Base-by-base conservation (phyloP, 2,888 invertebrate species). In the Hyposoter dolosus region DNA sequence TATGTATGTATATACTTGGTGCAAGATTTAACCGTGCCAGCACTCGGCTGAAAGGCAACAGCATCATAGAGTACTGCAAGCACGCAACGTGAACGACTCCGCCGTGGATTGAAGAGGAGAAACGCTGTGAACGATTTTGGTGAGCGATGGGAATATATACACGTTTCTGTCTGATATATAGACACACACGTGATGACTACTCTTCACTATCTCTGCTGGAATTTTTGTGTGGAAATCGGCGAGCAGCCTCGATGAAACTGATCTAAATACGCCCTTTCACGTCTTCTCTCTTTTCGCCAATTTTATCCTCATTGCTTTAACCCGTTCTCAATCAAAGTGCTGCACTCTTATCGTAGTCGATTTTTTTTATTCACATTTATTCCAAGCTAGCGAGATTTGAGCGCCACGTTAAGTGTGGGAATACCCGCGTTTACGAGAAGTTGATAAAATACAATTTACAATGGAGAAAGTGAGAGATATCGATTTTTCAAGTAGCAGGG, bases 1-100 rank as follows among this genome's bases (percentile, higher is more conserved):
- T 28, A 15, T 60, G 3, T 28, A 60, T 53, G 47, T n/a, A 76
- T 28, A 72, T 19, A 43, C 45, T 56, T n/a, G 35, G 60, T 68
- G 81, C 32, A 72, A 47, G 75, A 68, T 84, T 71, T 63, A 72
- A 45, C n/a, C 56, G 56, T 78, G 68, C 28, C 77, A 43, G 77
- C 43, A 17, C 77, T 53, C 50, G 32, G 53, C 23, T 79, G 79
- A 79, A 71, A 79, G 78, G 78, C 56, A 68, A 78, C 68, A 56
- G 78, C 45, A 56, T 75, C 66, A 72, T 56, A 79, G 66, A 66
- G 45, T 23, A 60, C 35, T 47, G 12, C 35, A 80, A 63, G 71
- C 81, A 82, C 79, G 72, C 72, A 45, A 66, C 79, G 82, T 68
- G 74, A 85, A 87, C 83, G 86, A 81, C 35, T 66, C 65, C 75